Evolutionary conservation across 1,140 invertebrate species (phyloP).

Genomic region (Pemphigus obesinymphae): DNA sequence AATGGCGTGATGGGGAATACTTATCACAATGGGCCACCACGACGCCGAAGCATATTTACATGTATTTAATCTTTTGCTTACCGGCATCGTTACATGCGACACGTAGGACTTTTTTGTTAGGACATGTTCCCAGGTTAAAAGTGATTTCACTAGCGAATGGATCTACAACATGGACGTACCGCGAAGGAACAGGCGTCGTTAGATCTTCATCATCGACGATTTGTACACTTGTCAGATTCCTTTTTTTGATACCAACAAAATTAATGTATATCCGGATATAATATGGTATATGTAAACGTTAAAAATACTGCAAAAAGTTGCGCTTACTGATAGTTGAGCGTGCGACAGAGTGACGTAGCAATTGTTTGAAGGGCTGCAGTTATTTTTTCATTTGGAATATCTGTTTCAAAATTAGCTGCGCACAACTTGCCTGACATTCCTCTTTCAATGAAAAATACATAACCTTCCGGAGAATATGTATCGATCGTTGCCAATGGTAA

Average conservation of each 20-base stretch:
- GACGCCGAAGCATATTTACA: no score
- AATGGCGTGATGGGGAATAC: neutral
- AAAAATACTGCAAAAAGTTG: no score
- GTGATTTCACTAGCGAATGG: slow-evolving; percentile 72
- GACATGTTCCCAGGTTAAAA: slow-evolving; percentile 70
- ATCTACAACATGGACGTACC: slow-evolving; percentile 74
- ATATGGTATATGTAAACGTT: neutral
- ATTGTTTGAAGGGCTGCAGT: slow-evolving; percentile 61
- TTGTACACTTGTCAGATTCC: slow-evolving; percentile 6
- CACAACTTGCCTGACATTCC: slow-evolving; percentile 75
- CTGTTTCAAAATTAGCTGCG: slow-evolving; percentile 56
- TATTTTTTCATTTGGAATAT: slow-evolving; percentile 54
- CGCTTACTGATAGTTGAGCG: slow-evolving; percentile 68
- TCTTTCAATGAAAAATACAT: slow-evolving; percentile 76
- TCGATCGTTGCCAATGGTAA: slow-evolving; percentile 57
- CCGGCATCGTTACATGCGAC: slow-evolving; percentile 71
- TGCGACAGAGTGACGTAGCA: slow-evolving; percentile 69
- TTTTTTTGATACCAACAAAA: neutral
- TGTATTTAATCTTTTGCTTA: slow-evolving; percentile 53
- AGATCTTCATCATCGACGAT: slow-evolving; percentile 13
- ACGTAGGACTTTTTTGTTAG: slow-evolving; percentile 71
- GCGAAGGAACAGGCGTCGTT: slow-evolving; percentile 45
- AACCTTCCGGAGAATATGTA: slow-evolving; percentile 67
- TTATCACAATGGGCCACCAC: no score
- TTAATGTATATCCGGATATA: neutral